Evolutionary conservation across 2,113 vertebrate species (phyloP).

Genomic region (Ramphastos sulfuratus): DNA sequence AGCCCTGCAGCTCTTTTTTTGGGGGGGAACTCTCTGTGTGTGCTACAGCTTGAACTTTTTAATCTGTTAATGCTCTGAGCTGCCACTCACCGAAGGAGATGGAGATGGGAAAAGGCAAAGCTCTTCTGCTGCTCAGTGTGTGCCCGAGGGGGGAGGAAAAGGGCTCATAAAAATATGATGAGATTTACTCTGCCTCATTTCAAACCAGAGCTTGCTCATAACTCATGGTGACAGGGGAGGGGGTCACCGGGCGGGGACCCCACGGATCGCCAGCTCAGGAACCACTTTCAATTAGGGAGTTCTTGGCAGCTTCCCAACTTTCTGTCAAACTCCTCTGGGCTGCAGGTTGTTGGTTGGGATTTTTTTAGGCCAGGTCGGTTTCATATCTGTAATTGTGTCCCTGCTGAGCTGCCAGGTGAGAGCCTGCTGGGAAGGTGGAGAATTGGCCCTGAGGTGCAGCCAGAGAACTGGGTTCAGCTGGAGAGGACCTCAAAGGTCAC

Average conservation of each 20-base stretch:
- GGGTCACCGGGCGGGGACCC: neutral
- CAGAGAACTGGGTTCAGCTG: no score
- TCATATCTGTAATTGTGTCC: conserved; percentile 4
- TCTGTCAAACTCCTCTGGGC: neutral
- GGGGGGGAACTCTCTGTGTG: neutral
- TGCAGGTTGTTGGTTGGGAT: neutral
- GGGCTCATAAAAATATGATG: neutral
- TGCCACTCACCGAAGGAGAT: neutral
- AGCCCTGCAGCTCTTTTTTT: no score
- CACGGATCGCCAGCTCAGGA: neutral
- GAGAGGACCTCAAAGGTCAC: no score
- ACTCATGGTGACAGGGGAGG: conserved; percentile 26
- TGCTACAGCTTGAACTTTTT: neutral
- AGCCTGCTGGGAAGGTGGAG: neutral
- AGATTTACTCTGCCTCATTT: conserved; percentile 32
- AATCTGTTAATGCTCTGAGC: neutral
- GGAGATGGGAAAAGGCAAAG: neutral
- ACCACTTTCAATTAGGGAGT: conserved; percentile 33
- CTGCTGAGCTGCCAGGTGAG: neutral
- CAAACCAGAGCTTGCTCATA: neutral
- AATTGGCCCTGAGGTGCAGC: neutral
- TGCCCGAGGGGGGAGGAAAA: neutral
- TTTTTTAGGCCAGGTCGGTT: neutral
- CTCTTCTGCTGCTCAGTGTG: neutral
- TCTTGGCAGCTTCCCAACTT: conserved; percentile 46